These are phyloP conservation scores for Laothoe populi DNA, from an alignment of 2,888 invertebrate species.

Conservation along the genomic window DNA sequence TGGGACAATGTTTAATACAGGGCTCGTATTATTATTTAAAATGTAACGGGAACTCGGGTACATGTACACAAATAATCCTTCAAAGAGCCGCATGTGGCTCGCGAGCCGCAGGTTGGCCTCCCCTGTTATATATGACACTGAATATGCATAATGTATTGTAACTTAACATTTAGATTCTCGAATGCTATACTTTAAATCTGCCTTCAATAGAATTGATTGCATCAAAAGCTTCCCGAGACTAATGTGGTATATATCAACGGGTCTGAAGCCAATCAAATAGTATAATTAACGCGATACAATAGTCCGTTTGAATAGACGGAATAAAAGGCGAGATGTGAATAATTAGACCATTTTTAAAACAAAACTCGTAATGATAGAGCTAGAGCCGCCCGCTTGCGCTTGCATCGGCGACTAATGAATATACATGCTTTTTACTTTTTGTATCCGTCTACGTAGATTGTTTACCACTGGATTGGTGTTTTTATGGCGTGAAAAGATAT, in stretches of 20 bases:
- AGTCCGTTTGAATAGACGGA: constrained; percentile 39
- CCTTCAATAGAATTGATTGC: no score
- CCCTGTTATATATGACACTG: no score
- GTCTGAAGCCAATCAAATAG: constrained; percentile 4
- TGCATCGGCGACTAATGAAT: constrained; percentile 81
- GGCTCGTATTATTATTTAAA: no score
- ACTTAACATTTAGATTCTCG: no score
- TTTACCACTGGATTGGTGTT: constrained; percentile 40
- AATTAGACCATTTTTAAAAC: constrained; percentile 66
- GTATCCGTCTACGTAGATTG: constrained; percentile 34
- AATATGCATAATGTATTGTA: no score
- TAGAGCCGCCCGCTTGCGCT: constrained; percentile 57
- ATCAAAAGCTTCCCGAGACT: no score
- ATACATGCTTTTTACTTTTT: constrained; percentile 57
- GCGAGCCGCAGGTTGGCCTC: no score
- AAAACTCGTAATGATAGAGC: constrained; percentile 52
- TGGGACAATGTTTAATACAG: no score
- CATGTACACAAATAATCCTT: no score
- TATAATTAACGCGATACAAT: constrained; percentile 18
- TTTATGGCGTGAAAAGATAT: background rate
- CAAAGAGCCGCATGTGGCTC: no score
- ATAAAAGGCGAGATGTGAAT: constrained; percentile 46
- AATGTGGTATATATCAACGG: background rate
- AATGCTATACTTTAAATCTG: no score
- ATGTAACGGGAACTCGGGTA: no score